Evolutionary conservation across 92 coral and sea anemone species (phyloP).

Genomic region (Chrysogorgia sp.): DNA sequence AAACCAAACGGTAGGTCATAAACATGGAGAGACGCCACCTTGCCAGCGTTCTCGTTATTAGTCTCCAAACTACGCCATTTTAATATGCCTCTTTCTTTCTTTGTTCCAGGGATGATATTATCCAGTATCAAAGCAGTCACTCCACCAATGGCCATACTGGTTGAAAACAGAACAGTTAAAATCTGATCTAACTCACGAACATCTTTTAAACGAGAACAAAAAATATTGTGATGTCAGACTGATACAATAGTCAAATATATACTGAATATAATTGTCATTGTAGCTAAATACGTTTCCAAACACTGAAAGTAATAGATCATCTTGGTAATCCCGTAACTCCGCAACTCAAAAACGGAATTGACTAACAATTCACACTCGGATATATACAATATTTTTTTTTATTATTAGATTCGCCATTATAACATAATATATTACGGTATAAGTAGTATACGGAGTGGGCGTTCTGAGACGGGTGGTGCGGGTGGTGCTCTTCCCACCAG

Average conservation of each 20-base stretch:
- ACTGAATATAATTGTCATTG: neutral
- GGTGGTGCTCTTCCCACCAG: too few relatives aligned
- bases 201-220: constrained; percentile 44
- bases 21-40: constrained; percentile 24
- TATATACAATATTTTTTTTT: too few relatives aligned
- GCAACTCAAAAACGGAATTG: too few relatives aligned
- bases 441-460: too few relatives aligned
- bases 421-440: too few relatives aligned
- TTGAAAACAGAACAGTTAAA: constrained; percentile 74
- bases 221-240: neutral
- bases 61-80: constrained; percentile 67
- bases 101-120: constrained; percentile 92
- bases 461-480: too few relatives aligned
- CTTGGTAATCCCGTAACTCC: too few relatives aligned
- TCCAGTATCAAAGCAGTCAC: constrained; percentile 77
- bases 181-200: constrained; percentile 75
- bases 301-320: too few relatives aligned
- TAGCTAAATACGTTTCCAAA: neutral
- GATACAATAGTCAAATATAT: too few relatives aligned
- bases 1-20: constrained; percentile 36
- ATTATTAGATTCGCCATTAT: too few relatives aligned
- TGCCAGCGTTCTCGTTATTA: constrained; percentile 45
- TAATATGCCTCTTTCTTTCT: constrained; percentile 85
- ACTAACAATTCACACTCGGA: too few relatives aligned
- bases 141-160: constrained; percentile 95